These are phyloP conservation scores for Ariolimax columbianus DNA, from an alignment of 2,888 invertebrate genomes.

Conservation along the genomic window DNA sequence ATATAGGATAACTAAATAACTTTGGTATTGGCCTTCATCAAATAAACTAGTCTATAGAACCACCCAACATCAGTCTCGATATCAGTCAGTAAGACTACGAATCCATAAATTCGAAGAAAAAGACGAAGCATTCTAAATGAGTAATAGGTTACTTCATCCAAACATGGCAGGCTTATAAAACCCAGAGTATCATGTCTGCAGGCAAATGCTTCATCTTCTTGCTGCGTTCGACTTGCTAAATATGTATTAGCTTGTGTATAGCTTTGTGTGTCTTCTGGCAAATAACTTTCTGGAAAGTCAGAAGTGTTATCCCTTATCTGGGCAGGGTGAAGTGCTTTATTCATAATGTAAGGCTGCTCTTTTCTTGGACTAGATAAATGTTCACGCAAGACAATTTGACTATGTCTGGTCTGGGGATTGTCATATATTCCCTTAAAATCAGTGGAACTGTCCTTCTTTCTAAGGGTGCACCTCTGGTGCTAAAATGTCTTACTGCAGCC, in stretches of 20 bases:
- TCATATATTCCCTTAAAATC: background rate
- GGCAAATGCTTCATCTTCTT: background rate
- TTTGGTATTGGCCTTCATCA: no score
- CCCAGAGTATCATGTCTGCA: background rate
- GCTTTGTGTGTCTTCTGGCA: background rate
- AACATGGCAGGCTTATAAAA: background rate
- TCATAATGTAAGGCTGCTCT: background rate
- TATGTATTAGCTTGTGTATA: background rate
- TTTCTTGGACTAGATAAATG: background rate
- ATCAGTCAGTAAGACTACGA: background rate
- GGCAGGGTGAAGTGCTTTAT: background rate
- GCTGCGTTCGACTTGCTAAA: background rate
- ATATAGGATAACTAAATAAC: no score
- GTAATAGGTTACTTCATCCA: background rate
- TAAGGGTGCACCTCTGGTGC: no score
- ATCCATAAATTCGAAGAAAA: constrained; percentile 9
- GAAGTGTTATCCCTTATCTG: background rate
- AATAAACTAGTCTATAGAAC: background rate
- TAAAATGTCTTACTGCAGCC: no score
- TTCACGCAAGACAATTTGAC: background rate
- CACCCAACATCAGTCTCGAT: background rate
- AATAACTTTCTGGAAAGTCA: background rate
- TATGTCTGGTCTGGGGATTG: background rate
- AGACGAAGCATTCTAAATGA: background rate
- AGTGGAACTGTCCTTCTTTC: background rate